phyloP scores from a whole-genome alignment of 2,797 vertebrate species.

The Martes flavigula region DNA sequence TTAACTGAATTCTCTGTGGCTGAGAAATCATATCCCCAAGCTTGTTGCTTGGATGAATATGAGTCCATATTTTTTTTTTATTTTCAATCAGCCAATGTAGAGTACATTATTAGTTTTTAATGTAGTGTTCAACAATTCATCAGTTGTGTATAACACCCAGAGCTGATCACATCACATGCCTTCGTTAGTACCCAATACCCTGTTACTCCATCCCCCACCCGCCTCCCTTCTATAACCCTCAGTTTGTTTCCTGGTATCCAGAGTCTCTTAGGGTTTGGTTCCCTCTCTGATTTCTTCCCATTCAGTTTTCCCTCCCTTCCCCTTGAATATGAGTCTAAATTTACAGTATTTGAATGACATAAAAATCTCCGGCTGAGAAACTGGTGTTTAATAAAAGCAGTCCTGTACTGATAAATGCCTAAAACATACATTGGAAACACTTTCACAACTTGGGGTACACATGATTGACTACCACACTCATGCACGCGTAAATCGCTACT shows the following conservation, averaged over 20 bases:
- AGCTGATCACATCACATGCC: too few relatives aligned
- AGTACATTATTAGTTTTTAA: too few relatives aligned
- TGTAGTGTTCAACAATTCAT: too few relatives aligned
- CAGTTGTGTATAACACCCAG: too few relatives aligned
- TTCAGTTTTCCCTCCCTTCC: too few relatives aligned
- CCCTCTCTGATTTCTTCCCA: too few relatives aligned
- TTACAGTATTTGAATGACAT: neutral
- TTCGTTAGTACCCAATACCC: too few relatives aligned
- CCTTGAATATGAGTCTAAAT: neutral
- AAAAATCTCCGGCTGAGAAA: slow-evolving; percentile 18
- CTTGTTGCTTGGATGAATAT: neutral
- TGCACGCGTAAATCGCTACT: neutral
- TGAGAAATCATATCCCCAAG: slow-evolving; percentile 17
- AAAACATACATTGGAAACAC: neutral
- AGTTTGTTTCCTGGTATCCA: too few relatives aligned
- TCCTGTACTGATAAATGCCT: neutral
- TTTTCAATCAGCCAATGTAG: too few relatives aligned
- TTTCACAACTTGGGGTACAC: neutral
- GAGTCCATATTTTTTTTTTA: neutral
- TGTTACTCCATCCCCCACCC: too few relatives aligned
- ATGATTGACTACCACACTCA: neutral
- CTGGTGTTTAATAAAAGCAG: neutral
- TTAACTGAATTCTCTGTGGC: neutral
- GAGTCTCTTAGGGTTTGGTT: too few relatives aligned
- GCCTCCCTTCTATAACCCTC: too few relatives aligned